Evolutionary conservation across 2,797 vertebrate species (phyloP), one percentile per base, ranked within the genome.

Genomic region (Characodon lateralis): DNA sequence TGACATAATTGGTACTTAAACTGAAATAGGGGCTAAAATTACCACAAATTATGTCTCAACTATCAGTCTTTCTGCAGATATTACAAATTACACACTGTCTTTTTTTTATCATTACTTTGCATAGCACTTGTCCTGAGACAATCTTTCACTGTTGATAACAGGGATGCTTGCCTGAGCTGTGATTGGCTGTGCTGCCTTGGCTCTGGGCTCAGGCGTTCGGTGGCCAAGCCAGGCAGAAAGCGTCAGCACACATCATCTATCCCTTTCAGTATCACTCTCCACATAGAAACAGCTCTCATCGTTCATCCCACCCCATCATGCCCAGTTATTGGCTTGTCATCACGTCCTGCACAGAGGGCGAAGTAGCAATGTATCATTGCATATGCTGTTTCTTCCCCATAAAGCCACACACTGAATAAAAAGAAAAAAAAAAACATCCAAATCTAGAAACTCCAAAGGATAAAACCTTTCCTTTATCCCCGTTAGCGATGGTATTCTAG

Each of bases 251-350:
- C 89, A 87, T 89, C 87, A 92, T 93, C 86, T 83, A 89, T 90
- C 82, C 85, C 80, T 81, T 84, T 91, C 85, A 78, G 78, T 53
- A 72, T 74, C 75, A 35, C 72, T 82, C 78, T 85, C 84, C 50
- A 10, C 78, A 85, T 88, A 85, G 85, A 87, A 80, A 76, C 82
- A 78, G 78, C 87, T 80, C 89, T 92, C 89, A 92, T 95, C 93
- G 84, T 90, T 94, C 93, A 92, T 76, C 81, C 68, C 71, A 84
- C 82, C 85, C 91, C 91, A 93, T 94, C 92, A 91, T 88, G 72
- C 59, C 56, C n/a, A 16, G 81, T 92, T 92, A 94, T 93, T 94
- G 94, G 91, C 91, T 93, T 91, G 89, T 95, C 92, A 95, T 93
- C 81, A 88, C 86, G 92, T 91, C 92, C 88, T 77, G 85, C 83